Evolutionary conservation across 2,797 vertebrate genomes (phyloP).

Genomic region (Melanitta fusca): DNA sequence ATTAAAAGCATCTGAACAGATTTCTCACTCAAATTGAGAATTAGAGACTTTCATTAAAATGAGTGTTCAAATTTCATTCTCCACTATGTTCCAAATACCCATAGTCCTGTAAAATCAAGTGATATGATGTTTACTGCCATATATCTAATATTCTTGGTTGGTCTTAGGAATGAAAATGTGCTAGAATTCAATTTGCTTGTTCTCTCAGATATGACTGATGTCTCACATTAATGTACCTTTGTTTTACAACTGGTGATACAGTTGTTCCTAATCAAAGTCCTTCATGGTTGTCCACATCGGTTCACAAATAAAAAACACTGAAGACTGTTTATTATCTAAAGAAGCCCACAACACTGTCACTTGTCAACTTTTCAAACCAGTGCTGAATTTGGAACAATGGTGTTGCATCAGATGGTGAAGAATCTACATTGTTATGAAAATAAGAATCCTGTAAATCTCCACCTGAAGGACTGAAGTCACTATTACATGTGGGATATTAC

Average conservation of each 20-base stretch:
- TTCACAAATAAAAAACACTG: not conserved
- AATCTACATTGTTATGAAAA: not conserved
- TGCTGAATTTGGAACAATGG: not conserved
- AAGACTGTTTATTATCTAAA: not conserved
- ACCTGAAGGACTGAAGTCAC: not conserved
- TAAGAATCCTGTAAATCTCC: not conserved
- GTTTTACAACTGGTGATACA: not conserved
- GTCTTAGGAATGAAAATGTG: not conserved
- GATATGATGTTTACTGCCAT: not conserved
- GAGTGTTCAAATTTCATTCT: not conserved
- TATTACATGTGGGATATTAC: not conserved
- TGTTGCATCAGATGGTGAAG: not conserved
- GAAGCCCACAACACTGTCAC: not conserved
- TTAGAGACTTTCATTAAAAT: not conserved
- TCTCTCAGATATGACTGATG: not conserved
- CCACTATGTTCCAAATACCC: not conserved
- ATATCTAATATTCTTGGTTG: not conserved
- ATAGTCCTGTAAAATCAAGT: not conserved
- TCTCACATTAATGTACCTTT: not conserved
- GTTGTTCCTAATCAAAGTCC: not conserved
- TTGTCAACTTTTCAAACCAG: not conserved
- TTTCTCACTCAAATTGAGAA: not conserved
- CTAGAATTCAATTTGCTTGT: not conserved
- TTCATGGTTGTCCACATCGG: not conserved
- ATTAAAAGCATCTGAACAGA: conserved; percentile 21